Evolutionary conservation across 1,140 invertebrate species (phyloP).

Genomic region (Zaprionus nigranus): DNA sequence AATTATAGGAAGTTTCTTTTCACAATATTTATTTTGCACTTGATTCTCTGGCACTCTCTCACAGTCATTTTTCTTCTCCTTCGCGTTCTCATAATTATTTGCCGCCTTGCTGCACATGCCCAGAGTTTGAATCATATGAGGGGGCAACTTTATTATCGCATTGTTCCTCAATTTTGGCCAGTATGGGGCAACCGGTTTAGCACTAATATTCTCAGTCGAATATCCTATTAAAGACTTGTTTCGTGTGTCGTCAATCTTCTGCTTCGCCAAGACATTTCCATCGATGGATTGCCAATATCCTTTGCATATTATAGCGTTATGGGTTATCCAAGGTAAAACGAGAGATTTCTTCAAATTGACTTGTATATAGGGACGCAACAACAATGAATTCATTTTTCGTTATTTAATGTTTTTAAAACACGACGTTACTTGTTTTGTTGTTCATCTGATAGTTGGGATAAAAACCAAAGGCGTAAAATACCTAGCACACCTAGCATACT

Average conservation of each 20-base stretch:
- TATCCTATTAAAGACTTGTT: neutral
- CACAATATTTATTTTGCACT: neutral
- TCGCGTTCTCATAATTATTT: neutral
- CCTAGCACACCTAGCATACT: neutral
- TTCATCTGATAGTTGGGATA: neutral
- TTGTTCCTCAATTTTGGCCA: neutral
- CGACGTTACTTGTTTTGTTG: neutral
- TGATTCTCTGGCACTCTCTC: neutral
- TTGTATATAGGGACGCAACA: constrained; percentile 19
- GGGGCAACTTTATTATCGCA: neutral
- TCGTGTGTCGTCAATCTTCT: neutral
- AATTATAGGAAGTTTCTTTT: constrained; percentile 2
- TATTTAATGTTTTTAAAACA: neutral
- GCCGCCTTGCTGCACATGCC: constrained; percentile 4
- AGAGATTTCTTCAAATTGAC: constrained; percentile 17
- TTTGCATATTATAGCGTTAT: neutral
- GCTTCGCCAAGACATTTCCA: neutral
- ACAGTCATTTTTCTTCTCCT: too few relatives aligned
- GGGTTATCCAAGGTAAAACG: neutral
- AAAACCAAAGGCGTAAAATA: neutral
- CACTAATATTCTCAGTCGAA: neutral
- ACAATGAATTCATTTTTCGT: constrained; percentile 22
- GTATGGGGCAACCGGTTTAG: neutral
- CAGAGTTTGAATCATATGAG: neutral
- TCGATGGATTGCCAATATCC: neutral